These are phyloP conservation scores for Turnix velox DNA, from an alignment of 2,113 vertebrate genomes.

Conservation along the genomic window DNA sequence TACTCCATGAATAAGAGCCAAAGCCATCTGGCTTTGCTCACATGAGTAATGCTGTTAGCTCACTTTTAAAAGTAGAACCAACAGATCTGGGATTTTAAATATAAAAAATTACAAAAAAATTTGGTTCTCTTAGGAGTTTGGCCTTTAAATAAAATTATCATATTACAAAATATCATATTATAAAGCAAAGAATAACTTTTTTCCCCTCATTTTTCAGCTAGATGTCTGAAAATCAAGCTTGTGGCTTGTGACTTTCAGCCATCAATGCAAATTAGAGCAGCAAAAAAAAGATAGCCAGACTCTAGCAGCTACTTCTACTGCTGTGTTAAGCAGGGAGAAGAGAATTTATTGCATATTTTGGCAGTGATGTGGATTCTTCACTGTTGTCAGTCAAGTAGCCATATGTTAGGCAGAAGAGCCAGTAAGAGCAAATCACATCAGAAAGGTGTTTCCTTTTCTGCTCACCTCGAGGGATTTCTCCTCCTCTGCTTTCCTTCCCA, in stretches of 20 bases:
- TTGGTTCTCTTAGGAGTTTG: not conserved
- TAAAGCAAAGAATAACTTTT: not conserved
- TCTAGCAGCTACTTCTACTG: not conserved
- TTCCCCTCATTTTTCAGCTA: not conserved
- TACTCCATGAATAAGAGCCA: not conserved
- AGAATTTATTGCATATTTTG: not conserved
- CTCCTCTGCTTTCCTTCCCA: not conserved
- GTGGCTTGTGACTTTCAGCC: not conserved
- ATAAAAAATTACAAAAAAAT: too few relatives aligned
- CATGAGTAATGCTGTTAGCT: not conserved
- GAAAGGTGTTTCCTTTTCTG: not conserved
- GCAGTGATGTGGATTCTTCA: not conserved
- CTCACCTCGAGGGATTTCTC: not conserved
- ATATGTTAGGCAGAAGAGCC: not conserved
- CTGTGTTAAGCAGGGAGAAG: not conserved
- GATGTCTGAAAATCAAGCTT: not conserved
- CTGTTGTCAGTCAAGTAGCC: not conserved
- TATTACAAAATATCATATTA: not conserved
- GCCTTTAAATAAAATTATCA: not conserved
- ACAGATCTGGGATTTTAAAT: not conserved
- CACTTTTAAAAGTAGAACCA: not conserved
- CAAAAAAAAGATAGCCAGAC: not conserved
- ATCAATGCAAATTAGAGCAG: not conserved
- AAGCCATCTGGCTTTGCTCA: conserved; percentile 1
- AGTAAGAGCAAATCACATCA: not conserved